Conservation (phyloP, 1,140 invertebrate genomes). For the Leptinotarsa lineolata region DNA sequence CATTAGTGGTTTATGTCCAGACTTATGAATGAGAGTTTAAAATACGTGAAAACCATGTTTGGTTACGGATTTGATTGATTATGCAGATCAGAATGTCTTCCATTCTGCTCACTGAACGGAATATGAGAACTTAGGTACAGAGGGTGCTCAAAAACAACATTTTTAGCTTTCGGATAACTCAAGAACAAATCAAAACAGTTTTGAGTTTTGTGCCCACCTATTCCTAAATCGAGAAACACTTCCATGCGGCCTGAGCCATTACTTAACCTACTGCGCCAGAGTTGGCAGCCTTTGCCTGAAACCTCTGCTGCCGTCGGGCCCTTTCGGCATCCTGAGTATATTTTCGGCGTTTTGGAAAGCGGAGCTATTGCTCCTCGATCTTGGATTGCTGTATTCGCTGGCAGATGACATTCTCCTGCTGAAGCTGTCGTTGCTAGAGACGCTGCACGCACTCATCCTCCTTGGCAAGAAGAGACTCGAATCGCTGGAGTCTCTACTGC, state of each 20-base stretch:
- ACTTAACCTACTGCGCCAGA: slow-evolving; percentile 28
- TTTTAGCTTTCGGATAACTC: too few relatives aligned
- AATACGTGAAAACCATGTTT: too few relatives aligned
- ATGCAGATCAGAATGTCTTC: too few relatives aligned
- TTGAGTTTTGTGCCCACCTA: too few relatives aligned
- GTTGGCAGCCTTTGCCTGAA: slow-evolving; percentile 61
- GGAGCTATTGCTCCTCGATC: slow-evolving; percentile 63
- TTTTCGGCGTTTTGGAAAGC: slow-evolving; percentile 65
- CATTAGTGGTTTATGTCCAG: too few relatives aligned
- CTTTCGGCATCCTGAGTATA: slow-evolving; percentile 77
- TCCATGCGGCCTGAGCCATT: not conserved
- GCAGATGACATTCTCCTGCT: slow-evolving; percentile 61
- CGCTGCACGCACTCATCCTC: slow-evolving; percentile 63
- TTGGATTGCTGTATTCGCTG: slow-evolving; percentile 56
- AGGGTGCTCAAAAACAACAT: too few relatives aligned
- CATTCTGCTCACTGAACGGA: too few relatives aligned
- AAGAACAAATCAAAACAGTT: too few relatives aligned
- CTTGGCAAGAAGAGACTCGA: slow-evolving; percentile 61
- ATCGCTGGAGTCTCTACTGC: slow-evolving; percentile 63
- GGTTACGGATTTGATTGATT: too few relatives aligned
- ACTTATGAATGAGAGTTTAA: too few relatives aligned
- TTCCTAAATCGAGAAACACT: too few relatives aligned
- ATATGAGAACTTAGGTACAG: too few relatives aligned
- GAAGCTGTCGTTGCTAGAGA: slow-evolving; percentile 54
- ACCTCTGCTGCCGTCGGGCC: slow-evolving; percentile 82